These are phyloP conservation scores for Dissostichus mawsoni DNA, from an alignment of 2,113 vertebrate genomes.

Conservation along the genomic window DNA sequence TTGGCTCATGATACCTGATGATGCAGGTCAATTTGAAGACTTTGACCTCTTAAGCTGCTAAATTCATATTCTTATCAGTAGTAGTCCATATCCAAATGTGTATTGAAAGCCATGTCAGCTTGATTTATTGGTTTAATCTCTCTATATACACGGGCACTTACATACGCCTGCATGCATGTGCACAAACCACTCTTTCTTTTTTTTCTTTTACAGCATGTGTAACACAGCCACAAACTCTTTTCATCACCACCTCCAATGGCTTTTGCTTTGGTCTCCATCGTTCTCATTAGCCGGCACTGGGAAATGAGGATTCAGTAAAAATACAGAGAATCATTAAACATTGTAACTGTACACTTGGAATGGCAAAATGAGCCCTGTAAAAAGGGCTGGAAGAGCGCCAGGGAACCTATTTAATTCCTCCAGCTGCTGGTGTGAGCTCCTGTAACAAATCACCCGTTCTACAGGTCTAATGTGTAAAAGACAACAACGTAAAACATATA, in stretches of 20 bases:
- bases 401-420: constrained; percentile 77
- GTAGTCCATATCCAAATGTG: constrained; percentile 30
- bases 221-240: constrained; percentile 72
- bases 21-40: constrained; percentile 13
- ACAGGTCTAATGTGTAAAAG: constrained; percentile 80
- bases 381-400: constrained; percentile 73
- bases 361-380: constrained; percentile 72
- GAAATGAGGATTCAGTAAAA: constrained; percentile 80
- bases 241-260: constrained; percentile 70
- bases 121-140: constrained; percentile 40
- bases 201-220: constrained; percentile 60
- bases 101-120: constrained; percentile 37
- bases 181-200: constrained; percentile 12
- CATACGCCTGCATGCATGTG: background rate
- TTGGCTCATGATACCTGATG: constrained; percentile 2
- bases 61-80: constrained; percentile 37
- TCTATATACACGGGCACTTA: background rate
- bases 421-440: constrained; percentile 71
- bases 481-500: constrained; percentile 76
- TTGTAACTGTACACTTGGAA: constrained; percentile 74
- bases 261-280: constrained; percentile 60
- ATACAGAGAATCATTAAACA: constrained; percentile 80
- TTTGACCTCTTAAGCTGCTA: constrained; percentile 26
- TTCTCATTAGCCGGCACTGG: constrained; percentile 74
- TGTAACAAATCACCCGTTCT: constrained; percentile 71